Conservation (phyloP, 2,113 vertebrate genomes). For the Nesospiza acunhae region DNA sequence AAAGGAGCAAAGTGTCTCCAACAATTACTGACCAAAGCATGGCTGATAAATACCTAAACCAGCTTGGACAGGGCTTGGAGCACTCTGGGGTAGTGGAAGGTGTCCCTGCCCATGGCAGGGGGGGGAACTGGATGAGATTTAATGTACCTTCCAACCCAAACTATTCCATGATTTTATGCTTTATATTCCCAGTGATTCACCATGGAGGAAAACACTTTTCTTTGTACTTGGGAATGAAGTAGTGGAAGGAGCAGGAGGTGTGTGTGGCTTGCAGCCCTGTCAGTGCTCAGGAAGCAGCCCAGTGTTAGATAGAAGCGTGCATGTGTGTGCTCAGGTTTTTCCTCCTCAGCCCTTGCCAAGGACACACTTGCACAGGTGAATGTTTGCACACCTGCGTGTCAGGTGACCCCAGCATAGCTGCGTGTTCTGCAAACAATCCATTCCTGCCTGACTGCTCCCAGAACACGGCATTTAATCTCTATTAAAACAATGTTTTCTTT, state of each 20-base stretch:
- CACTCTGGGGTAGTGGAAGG: accelerated
- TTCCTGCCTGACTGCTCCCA: background rate
- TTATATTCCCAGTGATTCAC: background rate
- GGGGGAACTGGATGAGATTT: accelerated
- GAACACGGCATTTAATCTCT: background rate
- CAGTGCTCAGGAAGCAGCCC: background rate
- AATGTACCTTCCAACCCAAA: background rate
- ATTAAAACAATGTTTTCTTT: background rate
- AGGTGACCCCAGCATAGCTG: background rate
- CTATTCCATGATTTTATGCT: no score
- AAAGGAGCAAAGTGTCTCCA: background rate
- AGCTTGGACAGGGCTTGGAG: background rate
- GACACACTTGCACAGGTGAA: background rate
- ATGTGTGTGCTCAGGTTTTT: background rate
- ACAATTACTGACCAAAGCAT: accelerated
- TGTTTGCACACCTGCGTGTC: background rate
- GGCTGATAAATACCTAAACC: background rate
- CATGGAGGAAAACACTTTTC: background rate
- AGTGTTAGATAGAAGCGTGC: background rate
- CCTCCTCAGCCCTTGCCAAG: background rate
- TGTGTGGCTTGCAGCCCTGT: background rate
- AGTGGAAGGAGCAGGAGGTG: background rate
- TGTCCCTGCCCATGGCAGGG: background rate
- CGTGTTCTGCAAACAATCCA: background rate
- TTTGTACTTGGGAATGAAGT: background rate